Evolutionary conservation across 2,797 vertebrate species (phyloP).

Genomic region (Steatocranus sp.): DNA sequence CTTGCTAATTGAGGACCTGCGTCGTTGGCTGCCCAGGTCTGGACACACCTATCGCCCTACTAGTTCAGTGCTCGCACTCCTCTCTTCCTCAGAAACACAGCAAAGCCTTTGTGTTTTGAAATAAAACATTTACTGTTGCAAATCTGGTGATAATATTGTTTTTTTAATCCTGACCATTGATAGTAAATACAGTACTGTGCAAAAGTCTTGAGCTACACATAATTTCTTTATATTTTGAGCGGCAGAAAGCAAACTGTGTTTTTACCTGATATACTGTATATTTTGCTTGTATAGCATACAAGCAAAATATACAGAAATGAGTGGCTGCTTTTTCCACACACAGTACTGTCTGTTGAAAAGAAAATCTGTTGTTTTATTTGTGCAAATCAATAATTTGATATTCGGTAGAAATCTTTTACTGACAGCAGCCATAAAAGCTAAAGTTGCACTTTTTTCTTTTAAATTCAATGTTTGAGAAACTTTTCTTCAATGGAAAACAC

Average conservation of each 20-base stretch:
- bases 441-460: background rate
- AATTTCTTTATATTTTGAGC: background rate
- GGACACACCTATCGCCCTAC: conserved; percentile 30
- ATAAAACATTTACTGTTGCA: background rate
- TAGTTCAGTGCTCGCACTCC: background rate
- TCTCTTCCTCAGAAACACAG: background rate
- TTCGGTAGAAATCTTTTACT: background rate
- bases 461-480: background rate
- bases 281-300: too few relatives aligned
- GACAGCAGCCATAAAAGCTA: background rate
- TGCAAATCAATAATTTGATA: background rate
- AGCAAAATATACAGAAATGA: background rate
- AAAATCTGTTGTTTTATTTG: background rate
- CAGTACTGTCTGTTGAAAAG: background rate
- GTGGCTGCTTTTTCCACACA: rapidly evolving
- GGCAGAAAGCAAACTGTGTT: background rate
- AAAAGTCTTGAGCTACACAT: background rate
- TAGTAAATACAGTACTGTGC: background rate
- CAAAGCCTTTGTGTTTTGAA: background rate
- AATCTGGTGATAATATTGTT: background rate
- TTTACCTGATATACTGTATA: background rate
- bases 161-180: background rate
- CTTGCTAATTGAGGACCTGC: conserved; percentile 41
- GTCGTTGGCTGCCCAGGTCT: conserved; percentile 19
- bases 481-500: conserved; percentile 45